Percentiles rank a stretch among this genome's conserved stretches.
phyloP scores from a whole-genome alignment of 2,113 vertebrate genomes.

The Piprites chloris region DNA sequence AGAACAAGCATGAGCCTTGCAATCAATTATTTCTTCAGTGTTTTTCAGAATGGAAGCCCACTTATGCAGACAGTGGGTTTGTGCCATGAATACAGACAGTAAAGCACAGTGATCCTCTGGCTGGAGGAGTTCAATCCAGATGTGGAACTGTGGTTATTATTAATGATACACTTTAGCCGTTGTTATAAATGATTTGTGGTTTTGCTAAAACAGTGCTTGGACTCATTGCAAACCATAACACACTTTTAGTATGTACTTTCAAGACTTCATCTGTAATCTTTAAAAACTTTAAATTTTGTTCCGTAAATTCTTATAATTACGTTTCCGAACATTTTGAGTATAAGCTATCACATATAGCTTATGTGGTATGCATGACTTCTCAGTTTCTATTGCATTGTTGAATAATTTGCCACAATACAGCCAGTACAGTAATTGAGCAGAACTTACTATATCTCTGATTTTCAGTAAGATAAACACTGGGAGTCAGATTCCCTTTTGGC shows the following conservation, averaged over 20 bases:
- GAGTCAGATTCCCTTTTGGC: neutral
- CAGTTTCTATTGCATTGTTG: neutral
- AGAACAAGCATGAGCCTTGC: neutral
- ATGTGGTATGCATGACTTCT: slow-evolving; percentile 8
- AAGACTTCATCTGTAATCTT: neutral
- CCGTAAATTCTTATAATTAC: neutral
- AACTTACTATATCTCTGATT: neutral
- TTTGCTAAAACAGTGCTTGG: neutral
- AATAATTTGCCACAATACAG: neutral
- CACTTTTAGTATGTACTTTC: neutral
- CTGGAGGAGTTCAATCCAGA: neutral
- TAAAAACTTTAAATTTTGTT: slow-evolving; percentile 11
- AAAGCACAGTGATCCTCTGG: neutral
- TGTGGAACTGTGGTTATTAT: neutral
- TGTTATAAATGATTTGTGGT: slow-evolving; percentile 7
- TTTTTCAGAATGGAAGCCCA: neutral
- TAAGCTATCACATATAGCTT: neutral
- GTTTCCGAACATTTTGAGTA: neutral
- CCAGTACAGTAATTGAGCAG: neutral
- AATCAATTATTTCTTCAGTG: neutral
- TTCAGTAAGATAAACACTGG: neutral
- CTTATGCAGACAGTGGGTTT: neutral
- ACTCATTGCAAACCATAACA: neutral
- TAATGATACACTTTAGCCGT: neutral
- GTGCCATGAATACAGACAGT: neutral